Evolutionary conservation across 2,888 invertebrate species (phyloP).

Genomic region (Monoplex corrugatus): DNA sequence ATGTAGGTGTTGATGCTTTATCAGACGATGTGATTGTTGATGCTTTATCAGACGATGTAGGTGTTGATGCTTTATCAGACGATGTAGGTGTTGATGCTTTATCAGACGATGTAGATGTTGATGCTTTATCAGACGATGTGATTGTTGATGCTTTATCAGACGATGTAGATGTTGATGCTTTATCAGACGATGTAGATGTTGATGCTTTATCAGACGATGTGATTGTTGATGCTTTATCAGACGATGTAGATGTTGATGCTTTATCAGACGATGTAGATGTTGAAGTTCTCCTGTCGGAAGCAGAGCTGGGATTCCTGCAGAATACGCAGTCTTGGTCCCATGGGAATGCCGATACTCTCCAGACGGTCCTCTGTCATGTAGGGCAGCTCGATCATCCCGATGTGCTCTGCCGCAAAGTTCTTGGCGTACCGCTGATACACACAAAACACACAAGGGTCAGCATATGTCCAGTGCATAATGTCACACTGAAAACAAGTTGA

Average conservation of each 20-base stretch:
- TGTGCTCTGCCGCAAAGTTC: constrained; percentile 90
- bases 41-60: neutral
- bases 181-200: neutral
- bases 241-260: neutral
- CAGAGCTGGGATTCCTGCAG: constrained; percentile 87
- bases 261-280: constrained; percentile 74
- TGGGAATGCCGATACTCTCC: constrained; percentile 93
- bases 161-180: neutral
- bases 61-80: neutral
- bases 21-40: neutral
- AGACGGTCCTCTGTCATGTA: constrained; percentile 94
- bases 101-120: neutral
- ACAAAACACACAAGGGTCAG: no score
- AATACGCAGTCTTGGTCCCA: constrained; percentile 93
- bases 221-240: neutral
- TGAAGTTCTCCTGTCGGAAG: constrained; percentile 78
- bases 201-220: neutral
- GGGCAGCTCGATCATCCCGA: constrained; percentile 93
- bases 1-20: neutral
- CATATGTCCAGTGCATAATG: no score
- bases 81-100: neutral
- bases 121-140: no score
- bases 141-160: neutral
- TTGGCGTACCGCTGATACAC: constrained; percentile 91
- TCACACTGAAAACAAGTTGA: neutral